Evolutionary conservation across 2,113 vertebrate genomes (phyloP).

Genomic region (Malurus melanocephalus): DNA sequence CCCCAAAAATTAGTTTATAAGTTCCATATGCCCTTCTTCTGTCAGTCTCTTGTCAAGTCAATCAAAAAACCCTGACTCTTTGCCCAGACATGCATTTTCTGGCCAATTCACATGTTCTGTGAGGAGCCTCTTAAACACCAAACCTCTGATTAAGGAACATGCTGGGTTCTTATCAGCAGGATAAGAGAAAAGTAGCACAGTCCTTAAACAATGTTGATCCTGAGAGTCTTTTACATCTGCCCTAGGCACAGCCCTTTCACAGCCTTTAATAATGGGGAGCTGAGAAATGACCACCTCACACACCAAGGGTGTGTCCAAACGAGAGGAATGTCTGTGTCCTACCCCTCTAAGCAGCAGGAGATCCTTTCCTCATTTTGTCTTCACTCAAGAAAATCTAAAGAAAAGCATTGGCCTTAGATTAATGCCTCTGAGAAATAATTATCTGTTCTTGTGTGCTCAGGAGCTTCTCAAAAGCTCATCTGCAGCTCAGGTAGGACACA

Average conservation of each 20-base stretch:
- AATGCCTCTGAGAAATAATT: neutral
- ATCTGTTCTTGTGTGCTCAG: neutral
- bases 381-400: neutral
- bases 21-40: neutral
- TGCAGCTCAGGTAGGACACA: neutral
- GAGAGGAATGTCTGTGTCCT: neutral
- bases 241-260: neutral
- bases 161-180: neutral
- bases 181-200: neutral
- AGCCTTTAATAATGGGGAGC: neutral
- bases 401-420: neutral
- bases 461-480: neutral
- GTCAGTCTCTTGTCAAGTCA: neutral
- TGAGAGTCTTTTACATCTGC: neutral
- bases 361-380: neutral
- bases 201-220: neutral
- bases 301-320: neutral
- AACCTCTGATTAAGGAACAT: neutral
- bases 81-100: neutral
- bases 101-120: neutral
- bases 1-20: neutral
- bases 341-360: fast-evolving
- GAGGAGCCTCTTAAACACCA: neutral
- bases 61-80: neutral
- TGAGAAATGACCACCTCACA: neutral